phyloP scores from a whole-genome alignment of 2,113 vertebrate species.

The Protobothrops mucrosquamatus region DNA sequence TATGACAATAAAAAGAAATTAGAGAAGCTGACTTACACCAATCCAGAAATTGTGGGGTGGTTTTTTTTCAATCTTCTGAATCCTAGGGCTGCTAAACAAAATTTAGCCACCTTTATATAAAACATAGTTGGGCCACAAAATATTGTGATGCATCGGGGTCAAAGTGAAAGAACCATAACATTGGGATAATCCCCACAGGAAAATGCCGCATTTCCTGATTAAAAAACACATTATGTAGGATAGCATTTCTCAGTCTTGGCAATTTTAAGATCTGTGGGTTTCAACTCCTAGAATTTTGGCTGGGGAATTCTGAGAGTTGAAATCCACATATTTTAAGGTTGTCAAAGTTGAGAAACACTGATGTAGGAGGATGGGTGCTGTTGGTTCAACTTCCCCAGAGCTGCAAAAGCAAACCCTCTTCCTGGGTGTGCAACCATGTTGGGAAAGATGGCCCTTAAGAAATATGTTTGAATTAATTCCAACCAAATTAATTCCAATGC shows the following conservation, averaged over 20 bases:
- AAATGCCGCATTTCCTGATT: not conserved
- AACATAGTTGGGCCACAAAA: not conserved
- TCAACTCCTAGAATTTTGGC: not conserved
- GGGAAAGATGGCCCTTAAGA: not conserved
- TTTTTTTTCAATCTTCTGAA: not conserved
- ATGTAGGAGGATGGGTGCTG: not conserved
- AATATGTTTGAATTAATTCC: not conserved
- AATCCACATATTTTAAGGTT: not conserved
- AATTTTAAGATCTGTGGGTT: not conserved
- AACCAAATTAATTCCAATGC: not conserved
- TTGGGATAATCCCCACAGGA: not conserved
- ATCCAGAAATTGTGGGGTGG: not conserved
- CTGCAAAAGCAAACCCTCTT: not conserved
- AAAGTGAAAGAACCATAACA: not conserved
- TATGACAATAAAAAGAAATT: not conserved
- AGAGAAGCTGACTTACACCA: not conserved
- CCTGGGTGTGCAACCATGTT: not conserved
- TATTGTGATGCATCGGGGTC: not conserved
- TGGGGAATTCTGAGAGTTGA: not conserved
- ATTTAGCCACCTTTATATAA: not conserved
- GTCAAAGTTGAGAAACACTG: too few species aligned
- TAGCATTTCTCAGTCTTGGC: not conserved
- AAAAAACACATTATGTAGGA: not conserved
- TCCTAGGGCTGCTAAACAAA: not conserved
- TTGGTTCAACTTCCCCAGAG: not conserved